Base-by-base conservation (phyloP, 2,797 vertebrate genomes). In the Eurystomus glaucurus region DNA sequence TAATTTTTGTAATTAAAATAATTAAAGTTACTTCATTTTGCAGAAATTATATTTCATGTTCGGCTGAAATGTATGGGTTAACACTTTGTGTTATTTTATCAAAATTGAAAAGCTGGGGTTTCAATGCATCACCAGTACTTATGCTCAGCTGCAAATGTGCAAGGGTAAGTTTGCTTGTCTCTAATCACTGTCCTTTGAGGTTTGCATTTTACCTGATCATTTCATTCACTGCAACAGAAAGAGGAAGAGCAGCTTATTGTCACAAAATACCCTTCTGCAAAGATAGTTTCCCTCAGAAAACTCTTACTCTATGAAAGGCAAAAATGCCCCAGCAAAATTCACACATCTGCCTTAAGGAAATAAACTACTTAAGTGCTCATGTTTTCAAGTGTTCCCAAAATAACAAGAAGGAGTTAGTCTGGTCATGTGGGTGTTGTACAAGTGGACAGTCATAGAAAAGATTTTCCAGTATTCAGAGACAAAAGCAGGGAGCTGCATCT, bases 1-100 rank as follows among this genome's bases (percentile, higher is more conserved):
- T 57, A 80, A 57, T 54, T 74, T 91, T 85, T 20, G 37, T 29
- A 85, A 80, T 71, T 88, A 89, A 95, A 92, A 90, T 82, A 94
- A 87, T 72, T 95, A 22, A 93, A 87, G 29, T 66, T 85, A 46
- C 35, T 92, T 91, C 2, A 80, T 95, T 96, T 93, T 2, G 7
- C 22, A 41, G 50, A 94, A 89, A 83, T 54, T 43, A 3, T 46
- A 39, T 77, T 94, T 88, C 45, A 35, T 9, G 20, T 70, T 92
- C 74, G 68, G 52, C 17, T 85, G 60, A 31, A 85, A 83, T 69
- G 83, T 41, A 37, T 33, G 52, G 48, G 45, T 90, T 93, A 89
- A 83, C 3, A 14, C 31, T 23, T 46, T 20, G 31, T 10, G 4
- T 70, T 84, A 71, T 74, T 83, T 87, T 68, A 83, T 33, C 21